These are phyloP conservation scores for Chelon auratus DNA, from an alignment of 2,797 vertebrate species.

Conservation along the genomic window DNA sequence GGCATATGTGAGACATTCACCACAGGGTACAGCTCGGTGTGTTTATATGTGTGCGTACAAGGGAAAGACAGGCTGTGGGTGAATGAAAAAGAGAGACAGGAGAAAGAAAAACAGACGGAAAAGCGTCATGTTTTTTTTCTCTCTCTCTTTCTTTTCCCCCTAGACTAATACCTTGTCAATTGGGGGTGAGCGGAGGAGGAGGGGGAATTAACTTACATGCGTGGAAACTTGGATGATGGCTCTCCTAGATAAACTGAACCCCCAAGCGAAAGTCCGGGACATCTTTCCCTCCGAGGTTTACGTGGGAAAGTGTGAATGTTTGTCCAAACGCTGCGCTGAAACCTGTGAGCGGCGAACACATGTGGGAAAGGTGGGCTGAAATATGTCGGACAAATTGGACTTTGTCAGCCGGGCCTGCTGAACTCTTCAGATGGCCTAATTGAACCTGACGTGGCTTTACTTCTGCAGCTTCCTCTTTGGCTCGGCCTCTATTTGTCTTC, in stretches of 20 bases:
- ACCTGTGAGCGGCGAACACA: constrained; percentile 66
- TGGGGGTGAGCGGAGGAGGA: constrained; percentile 5
- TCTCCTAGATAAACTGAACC: constrained; percentile 69
- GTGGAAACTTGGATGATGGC: constrained; percentile 64
- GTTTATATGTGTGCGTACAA: constrained; percentile 57
- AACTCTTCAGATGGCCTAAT: constrained; percentile 75
- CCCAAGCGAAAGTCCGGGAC: constrained; percentile 62
- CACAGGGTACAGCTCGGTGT: constrained; percentile 65
- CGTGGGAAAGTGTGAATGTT: constrained; percentile 71
- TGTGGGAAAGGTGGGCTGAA: constrained; percentile 79
- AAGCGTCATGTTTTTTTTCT: constrained; percentile 41
- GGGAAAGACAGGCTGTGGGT: constrained; percentile 61
- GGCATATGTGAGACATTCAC: constrained; percentile 78
- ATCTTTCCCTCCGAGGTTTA: constrained; percentile 64
- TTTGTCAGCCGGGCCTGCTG: constrained; percentile 68
- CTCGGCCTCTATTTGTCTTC: constrained; percentile 72
- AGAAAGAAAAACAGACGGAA: constrained; percentile 52
- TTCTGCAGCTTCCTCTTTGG: constrained; percentile 77
- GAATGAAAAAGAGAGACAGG: constrained; percentile 63
- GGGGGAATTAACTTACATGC: constrained; percentile 58
- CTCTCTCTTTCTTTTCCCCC: constrained; percentile 24
- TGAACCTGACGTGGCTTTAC: constrained; percentile 77
- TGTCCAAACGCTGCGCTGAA: constrained; percentile 72
- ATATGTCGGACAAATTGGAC: constrained; percentile 80
- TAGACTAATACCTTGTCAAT: constrained; percentile 61